Conservation (phyloP, 2,888 invertebrate genomes). For the Odontomyia ornata region DNA sequence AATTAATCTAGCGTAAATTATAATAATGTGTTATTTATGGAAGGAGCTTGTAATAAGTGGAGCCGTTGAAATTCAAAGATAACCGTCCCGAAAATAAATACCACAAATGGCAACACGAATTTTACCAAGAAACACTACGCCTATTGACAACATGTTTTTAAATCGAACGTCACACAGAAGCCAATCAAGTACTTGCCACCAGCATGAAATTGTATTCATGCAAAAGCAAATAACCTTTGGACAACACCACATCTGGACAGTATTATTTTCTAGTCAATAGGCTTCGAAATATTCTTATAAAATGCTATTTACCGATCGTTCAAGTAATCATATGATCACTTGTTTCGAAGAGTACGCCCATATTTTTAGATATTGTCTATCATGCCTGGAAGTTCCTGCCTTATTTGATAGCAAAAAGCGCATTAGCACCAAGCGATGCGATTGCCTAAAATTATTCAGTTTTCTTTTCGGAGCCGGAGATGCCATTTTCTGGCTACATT, state of each 20-base stretch:
- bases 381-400: conserved; percentile 73
- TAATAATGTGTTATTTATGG: too few relatives aligned
- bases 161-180: conserved; percentile 66
- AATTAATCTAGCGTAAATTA: too few relatives aligned
- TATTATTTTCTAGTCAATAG: conserved; percentile 74
- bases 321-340: conserved; percentile 70
- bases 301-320: conserved; percentile 70
- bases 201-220: conserved; percentile 77
- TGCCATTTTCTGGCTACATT: too few relatives aligned
- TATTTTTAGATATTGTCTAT: conserved; percentile 79
- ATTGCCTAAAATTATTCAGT: conserved; percentile 73
- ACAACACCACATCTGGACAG: conserved; percentile 61
- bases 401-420: conserved; percentile 67
- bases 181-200: conserved; percentile 73
- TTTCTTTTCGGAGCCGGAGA: too few relatives aligned
- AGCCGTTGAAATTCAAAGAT: too few relatives aligned
- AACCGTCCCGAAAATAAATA: conserved; percentile 72
- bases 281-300: conserved; percentile 73
- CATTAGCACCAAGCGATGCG: conserved; percentile 64
- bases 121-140: conserved; percentile 73
- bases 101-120: conserved; percentile 73
- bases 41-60: too few relatives aligned
- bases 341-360: conserved; percentile 79
- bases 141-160: conserved; percentile 70
- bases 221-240: conserved; percentile 75